A percentile compares a stretch with the other conserved stretches of the same genome.
These are phyloP conservation scores for Volucella inflata DNA, from an alignment of 2,888 invertebrate species.

Conservation along the genomic window DNA sequence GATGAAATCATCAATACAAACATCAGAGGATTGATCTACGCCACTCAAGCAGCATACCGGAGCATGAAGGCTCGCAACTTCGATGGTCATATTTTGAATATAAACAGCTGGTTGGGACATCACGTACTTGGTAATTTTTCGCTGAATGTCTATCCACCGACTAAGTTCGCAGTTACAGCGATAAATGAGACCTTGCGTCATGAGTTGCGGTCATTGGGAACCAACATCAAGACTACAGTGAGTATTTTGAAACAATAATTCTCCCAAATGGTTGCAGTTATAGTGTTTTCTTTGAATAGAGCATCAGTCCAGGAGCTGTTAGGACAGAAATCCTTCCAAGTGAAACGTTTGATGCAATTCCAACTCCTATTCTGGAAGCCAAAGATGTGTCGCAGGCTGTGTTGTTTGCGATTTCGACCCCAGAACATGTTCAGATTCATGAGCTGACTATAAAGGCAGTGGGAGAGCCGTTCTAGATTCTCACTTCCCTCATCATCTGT, in stretches of 20 bases:
- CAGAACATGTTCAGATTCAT: conserved; percentile 72
- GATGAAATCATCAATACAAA: conserved; percentile 83
- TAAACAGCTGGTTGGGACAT: conserved; percentile 56
- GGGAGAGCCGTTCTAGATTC: conserved; percentile 75
- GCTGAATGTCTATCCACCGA: conserved; percentile 78
- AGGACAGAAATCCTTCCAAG: conserved; percentile 67
- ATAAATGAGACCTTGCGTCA: conserved; percentile 78
- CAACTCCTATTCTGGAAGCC: conserved; percentile 43
- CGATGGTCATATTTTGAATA: conserved; percentile 71
- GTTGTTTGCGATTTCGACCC: conserved; percentile 73
- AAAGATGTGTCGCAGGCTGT: conserved; percentile 76
- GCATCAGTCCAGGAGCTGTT: conserved; percentile 74
- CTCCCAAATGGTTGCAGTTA: background rate
- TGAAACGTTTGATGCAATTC: background rate
- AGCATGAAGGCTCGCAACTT: conserved; percentile 83
- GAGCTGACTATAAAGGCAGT: conserved; percentile 68
- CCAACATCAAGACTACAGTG: conserved; percentile 73
- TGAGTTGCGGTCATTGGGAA: conserved; percentile 76
- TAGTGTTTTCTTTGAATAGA: conserved; percentile 46
- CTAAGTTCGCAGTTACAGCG: conserved; percentile 78
- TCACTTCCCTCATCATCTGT: background rate
- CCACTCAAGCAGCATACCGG: conserved; percentile 83
- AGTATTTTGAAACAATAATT: conserved; percentile 31
- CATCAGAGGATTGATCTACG: conserved; percentile 82
- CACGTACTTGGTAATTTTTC: conserved; percentile 76